A percentile compares a stretch with the other conserved stretches of the same genome.
These are phyloP conservation scores for Scaptomyza tumidula DNA, from an alignment of 2,888 invertebrate species.

Conservation along the genomic window DNA sequence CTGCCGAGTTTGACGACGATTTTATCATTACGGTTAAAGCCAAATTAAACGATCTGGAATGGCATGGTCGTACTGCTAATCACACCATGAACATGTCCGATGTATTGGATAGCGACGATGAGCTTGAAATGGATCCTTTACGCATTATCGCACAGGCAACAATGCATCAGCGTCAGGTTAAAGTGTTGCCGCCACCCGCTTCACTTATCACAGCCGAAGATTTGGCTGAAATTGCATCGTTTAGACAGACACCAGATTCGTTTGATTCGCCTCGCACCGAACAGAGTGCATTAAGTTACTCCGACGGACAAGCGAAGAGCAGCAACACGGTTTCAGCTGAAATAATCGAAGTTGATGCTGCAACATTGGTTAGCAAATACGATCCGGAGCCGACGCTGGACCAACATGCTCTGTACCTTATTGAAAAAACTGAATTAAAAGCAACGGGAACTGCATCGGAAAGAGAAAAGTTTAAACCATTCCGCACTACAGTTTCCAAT, in stretches of 20 bases:
- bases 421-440: slow-evolving; percentile 74
- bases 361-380: slow-evolving; percentile 39
- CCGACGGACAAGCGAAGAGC: slow-evolving; percentile 22
- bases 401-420: slow-evolving; percentile 81
- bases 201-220: slow-evolving; percentile 80
- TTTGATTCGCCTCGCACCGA: slow-evolving; percentile 42
- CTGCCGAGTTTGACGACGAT: slow-evolving; percentile 79
- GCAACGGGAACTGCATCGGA: slow-evolving; percentile 20
- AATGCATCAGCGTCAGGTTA: slow-evolving; percentile 79
- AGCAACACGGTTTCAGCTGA: slow-evolving; percentile 50
- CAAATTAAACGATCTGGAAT: slow-evolving; percentile 79
- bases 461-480: slow-evolving; percentile 82
- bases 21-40: slow-evolving; percentile 82
- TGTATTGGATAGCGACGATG: slow-evolving; percentile 83
- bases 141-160: slow-evolving; percentile 81
- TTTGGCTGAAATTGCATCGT: slow-evolving; percentile 81
- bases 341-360: slow-evolving; percentile 67
- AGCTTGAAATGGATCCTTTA: slow-evolving; percentile 81
- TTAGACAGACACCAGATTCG: slow-evolving; percentile 49
- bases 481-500: slow-evolving; percentile 82
- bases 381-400: slow-evolving; percentile 54
- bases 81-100: slow-evolving; percentile 55
- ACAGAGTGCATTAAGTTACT: slow-evolving; percentile 32
- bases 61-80: slow-evolving; percentile 69
- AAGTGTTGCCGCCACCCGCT: slow-evolving; percentile 65